These are phyloP conservation scores for Bambusicola thoracicus DNA, from an alignment of 2,113 vertebrate species.

Conservation along the genomic window DNA sequence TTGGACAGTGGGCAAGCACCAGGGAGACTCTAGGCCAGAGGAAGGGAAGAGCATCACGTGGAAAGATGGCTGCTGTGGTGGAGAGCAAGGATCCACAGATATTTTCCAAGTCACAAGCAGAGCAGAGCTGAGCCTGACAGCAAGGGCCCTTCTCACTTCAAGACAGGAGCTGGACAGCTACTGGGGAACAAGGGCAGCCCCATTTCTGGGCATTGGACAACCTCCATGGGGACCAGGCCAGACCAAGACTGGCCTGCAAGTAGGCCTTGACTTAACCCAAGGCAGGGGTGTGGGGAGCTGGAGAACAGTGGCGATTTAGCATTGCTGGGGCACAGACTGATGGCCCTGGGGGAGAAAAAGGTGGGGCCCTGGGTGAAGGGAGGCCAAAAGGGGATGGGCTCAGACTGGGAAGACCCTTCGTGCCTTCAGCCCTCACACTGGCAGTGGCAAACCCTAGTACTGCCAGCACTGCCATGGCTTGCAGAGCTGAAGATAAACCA, in stretches of 20 bases:
- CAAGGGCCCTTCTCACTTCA: accelerated
- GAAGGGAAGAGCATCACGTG: accelerated
- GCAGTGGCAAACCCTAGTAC: background rate
- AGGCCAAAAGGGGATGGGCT: accelerated
- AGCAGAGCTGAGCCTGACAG: background rate
- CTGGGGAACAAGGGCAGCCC: background rate
- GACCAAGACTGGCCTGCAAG: accelerated
- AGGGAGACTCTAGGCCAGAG: background rate
- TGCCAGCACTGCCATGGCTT: background rate
- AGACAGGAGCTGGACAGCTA: background rate
- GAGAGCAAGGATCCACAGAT: background rate
- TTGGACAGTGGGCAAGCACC: background rate
- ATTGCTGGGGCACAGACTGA: background rate
- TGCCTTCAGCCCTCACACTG: background rate
- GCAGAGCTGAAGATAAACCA: background rate
- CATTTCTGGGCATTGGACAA: accelerated
- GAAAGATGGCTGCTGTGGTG: background rate
- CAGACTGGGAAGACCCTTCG: accelerated
- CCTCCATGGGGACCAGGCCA: background rate
- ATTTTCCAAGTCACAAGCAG: background rate
- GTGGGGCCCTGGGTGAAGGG: accelerated
- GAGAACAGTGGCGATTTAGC: background rate
- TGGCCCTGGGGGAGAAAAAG: background rate
- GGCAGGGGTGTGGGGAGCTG: background rate
- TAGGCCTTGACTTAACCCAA: background rate